Conservation (phyloP, 2,113 vertebrate genomes). For the Promerops cafer region DNA sequence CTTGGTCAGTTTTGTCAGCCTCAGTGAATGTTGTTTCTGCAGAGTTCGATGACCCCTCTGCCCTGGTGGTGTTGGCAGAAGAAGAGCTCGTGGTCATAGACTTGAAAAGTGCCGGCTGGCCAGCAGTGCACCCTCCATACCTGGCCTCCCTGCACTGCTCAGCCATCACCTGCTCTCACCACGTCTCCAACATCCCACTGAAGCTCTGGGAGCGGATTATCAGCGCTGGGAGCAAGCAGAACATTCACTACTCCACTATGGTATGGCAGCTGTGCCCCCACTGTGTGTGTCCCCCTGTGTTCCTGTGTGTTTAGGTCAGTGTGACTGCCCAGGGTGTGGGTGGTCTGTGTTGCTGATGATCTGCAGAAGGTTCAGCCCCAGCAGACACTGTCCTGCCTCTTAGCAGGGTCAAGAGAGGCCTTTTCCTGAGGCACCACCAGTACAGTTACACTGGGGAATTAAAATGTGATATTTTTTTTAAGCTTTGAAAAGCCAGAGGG, state of each 20-base stretch:
- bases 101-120: constrained; percentile 86
- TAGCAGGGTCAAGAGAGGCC: neutral
- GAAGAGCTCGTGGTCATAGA: constrained; percentile 96
- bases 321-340: neutral
- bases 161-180: constrained; percentile 96
- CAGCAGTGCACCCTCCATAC: constrained; percentile 89
- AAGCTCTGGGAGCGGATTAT: constrained; percentile 93
- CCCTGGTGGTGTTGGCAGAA: constrained; percentile 92
- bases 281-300: neutral
- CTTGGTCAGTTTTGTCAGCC: neutral
- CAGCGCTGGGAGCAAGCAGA: constrained; percentile 82
- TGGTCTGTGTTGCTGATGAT: neutral
- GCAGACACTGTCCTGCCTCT: neutral
- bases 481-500: neutral
- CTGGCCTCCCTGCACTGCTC: constrained; percentile 95
- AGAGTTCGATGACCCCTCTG: constrained; percentile 84
- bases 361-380: neutral
- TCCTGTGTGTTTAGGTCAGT: neutral
- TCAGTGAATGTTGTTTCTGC: neutral
- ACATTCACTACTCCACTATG: constrained; percentile 84
- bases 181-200: constrained; percentile 90
- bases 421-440: neutral
- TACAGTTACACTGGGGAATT: neutral
- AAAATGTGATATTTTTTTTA: neutral
- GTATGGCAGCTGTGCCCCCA: constrained; percentile 61